Conservation (phyloP, 2,113 vertebrate genomes). For the Pygoscelis adeliae region DNA sequence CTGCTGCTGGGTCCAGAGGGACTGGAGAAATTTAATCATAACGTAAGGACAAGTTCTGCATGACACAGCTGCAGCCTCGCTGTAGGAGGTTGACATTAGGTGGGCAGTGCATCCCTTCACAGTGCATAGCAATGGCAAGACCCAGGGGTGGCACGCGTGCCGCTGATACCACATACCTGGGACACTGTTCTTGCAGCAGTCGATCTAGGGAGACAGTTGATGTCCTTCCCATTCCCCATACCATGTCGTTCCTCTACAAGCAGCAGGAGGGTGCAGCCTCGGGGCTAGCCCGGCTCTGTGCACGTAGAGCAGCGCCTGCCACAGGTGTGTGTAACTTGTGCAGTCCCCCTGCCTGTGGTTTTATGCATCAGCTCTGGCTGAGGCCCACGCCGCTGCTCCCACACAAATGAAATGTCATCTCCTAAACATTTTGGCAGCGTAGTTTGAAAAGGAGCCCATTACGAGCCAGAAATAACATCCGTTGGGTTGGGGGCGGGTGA, state of each 20-base stretch:
- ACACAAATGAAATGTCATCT: conserved; percentile 47
- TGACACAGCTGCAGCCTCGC: neutral
- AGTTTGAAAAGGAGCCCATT: neutral
- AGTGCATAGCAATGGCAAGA: neutral
- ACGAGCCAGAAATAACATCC: conserved; percentile 35
- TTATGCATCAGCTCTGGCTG: neutral
- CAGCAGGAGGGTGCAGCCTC: neutral
- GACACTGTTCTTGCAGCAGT: neutral
- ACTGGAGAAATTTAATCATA: neutral
- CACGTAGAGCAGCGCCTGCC: neutral
- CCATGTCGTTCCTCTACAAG: neutral
- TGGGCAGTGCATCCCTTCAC: neutral
- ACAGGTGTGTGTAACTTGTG: neutral
- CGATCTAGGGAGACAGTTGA: neutral
- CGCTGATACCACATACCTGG: accelerated
- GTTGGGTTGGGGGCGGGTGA: neutral
- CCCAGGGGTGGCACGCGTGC: neutral
- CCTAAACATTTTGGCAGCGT: conserved; percentile 17
- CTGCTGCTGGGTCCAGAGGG: neutral
- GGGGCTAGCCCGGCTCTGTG: neutral
- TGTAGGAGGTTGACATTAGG: neutral
- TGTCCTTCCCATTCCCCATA: neutral
- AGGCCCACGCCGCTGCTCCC: conserved; percentile 20
- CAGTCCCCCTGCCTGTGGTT: neutral
- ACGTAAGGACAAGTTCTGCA: neutral